Evolutionary conservation across 1,140 invertebrate genomes (phyloP), one percentile per base, ranked within the genome.

Genomic region (Drosophila mojavensis): DNA sequence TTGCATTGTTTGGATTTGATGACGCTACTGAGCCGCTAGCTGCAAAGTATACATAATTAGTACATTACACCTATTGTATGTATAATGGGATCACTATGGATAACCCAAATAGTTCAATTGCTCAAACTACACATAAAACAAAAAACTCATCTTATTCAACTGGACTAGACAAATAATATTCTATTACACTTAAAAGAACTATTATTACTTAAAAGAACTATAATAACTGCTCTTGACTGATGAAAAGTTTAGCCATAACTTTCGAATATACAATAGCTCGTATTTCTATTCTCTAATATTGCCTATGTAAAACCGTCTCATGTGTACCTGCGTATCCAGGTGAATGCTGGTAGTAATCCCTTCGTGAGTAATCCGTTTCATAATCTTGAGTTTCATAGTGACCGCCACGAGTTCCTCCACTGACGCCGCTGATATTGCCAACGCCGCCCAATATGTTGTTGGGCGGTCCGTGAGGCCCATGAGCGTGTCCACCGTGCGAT

Each of bases 261-360:
- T 17, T 17, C 17, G 17, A 17, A 17, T 1, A 17, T 17, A 17
- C 17, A 17, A 17, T 1, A 17, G 17, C 17, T 17, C n/a, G n/a
- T n/a, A n/a, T n/a, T n/a, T 17, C 17, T 17, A 17, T 17, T n/a
- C n/a, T n/a, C 7, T 36, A 7, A 7, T 9, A 36, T 36, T 9
- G 6, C 33, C 6, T 26, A 6, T 30, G 5, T 30, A 4, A 24
- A 24, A 24, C 20, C 20, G 1, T 1, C 2, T 9, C 36, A 5
- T 17, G 68, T 45, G 62, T 33, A 91, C 91, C 81, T 62, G 85
- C 75, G 78, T 91, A 92, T 20, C 75, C 81, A 1, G 91, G 83
- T 9, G 91, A 92, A 41, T 92, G 88, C 48, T 91, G 91, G 50
- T 91, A 92, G 66, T 92, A 92, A 7, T 92, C 91, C 0, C 91